These are phyloP conservation scores for Anas platyrhynchos DNA, from an alignment of 2,113 vertebrate genomes.

Conservation along the genomic window DNA sequence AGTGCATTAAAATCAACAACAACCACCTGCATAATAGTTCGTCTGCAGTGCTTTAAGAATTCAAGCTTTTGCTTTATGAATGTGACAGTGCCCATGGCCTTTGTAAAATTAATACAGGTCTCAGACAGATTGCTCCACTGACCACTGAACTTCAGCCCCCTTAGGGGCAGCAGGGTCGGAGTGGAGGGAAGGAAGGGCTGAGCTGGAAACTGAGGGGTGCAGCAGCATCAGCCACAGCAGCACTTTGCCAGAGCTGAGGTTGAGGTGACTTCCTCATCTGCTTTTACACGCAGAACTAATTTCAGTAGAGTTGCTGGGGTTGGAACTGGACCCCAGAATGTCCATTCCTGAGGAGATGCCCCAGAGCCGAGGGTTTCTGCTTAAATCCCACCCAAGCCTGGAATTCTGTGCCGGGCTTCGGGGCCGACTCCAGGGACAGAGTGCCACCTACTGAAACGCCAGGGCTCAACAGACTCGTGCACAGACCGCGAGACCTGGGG, in stretches of 20 bases:
- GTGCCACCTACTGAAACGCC: background rate
- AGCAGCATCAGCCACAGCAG: rapidly evolving
- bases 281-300: background rate
- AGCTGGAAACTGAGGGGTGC: rapidly evolving
- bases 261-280: background rate
- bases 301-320: background rate
- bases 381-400: background rate
- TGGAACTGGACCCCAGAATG: background rate
- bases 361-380: background rate
- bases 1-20: background rate
- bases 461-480: background rate
- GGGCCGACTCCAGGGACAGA: background rate
- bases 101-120: background rate
- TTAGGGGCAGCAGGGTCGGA: rapidly evolving
- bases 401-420: background rate
- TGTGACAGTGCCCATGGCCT: background rate
- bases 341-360: background rate
- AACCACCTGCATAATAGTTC: background rate
- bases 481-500: background rate
- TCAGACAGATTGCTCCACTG: background rate
- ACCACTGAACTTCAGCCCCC: background rate
- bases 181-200: background rate
- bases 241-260: background rate
- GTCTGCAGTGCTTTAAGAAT: background rate
- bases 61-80: background rate